A percentile compares a stretch with the other conserved stretches of the same genome.
Conservation (phyloP, 2,888 invertebrate species). For the Chrysotoxum bicinctum region DNA sequence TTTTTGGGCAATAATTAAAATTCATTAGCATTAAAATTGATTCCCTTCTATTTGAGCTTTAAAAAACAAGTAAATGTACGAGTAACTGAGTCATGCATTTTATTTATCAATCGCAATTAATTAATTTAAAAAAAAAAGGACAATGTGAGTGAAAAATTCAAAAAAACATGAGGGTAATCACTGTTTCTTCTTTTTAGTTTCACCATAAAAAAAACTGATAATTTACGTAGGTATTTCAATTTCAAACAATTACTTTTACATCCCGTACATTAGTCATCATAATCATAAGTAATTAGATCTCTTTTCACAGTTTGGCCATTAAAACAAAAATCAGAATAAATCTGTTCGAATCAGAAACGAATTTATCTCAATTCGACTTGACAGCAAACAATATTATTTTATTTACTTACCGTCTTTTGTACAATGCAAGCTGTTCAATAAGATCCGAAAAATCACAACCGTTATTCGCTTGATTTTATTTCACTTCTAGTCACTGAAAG, state of each 20-base stretch:
- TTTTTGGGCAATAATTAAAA: too few species aligned
- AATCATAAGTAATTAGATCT: not conserved
- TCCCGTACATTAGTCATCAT: not conserved
- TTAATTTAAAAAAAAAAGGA: too few species aligned
- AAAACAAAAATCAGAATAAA: not conserved
- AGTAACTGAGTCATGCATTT: too few species aligned
- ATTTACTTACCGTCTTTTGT: not conserved
- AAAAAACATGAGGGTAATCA: too few species aligned
- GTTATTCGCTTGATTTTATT: conserved; percentile 3
- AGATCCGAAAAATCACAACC: conserved; percentile 5
- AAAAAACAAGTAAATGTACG: too few species aligned
- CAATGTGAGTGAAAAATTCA: too few species aligned
- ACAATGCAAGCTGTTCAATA: not conserved
- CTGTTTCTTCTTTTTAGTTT: too few species aligned
- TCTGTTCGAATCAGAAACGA: not conserved
- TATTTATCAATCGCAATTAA: too few species aligned
- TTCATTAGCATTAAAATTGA: too few species aligned
- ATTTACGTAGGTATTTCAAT: not conserved
- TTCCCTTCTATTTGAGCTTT: too few species aligned
- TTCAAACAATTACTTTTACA: not conserved
- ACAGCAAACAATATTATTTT: not conserved
- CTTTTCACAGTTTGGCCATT: not conserved
- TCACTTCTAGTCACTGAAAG: conserved; percentile 48
- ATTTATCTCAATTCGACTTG: not conserved
- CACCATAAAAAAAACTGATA: not conserved